Base-by-base conservation (phyloP, 2,113 vertebrate genomes). In the Riparia riparia region DNA sequence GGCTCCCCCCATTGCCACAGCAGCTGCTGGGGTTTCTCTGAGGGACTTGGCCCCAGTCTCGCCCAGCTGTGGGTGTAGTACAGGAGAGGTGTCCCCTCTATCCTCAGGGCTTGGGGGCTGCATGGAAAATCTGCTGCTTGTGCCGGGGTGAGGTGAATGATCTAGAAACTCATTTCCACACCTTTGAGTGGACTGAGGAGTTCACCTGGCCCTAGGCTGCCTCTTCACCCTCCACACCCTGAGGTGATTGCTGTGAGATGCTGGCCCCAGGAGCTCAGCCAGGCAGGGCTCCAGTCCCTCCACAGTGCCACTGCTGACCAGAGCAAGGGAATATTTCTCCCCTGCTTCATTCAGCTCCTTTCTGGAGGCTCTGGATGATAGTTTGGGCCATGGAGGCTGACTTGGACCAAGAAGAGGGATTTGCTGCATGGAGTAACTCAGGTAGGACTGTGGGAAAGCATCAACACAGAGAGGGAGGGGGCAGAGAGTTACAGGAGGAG, bases 331-430 rank as follows among this genome's bases (percentile, higher is more conserved):
- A 13, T 45, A 12, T 60, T 9, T 7, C 13, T 22, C 12, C 37
- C 6, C 10, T 54, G 8, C 13, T 16, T 4, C 7, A 0, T 8
- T 39, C 17, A 4, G 7, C 2, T 1, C 7, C 2, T 3, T 25
- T 3, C 2, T 8, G 10, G 13, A 51, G 42, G 18, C 1, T 9
- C 1, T 1, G 19, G 26, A 3, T 0, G 39, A 41, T 32, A 22
- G 21, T 24, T 53, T 64, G 85, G 1, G 15, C 3, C 0, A 0
- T 0, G 13, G 2, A 3, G 14, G 3, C 7, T 29, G 15, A 1
- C 2, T 4, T 0, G 0, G 26, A 5, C 0, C 2, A 4, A 28
- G 32, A 9, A 15, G 11, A 2, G 7, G 24, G 28, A 2, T 19
- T 39, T 21, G 6, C 2, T 3, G 1, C 2, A 0, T 6, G 22